Evolutionary conservation across 2,888 invertebrate species (phyloP), one percentile per base, ranked within the genome.

Genomic region (Trissoscelio sp.): DNA sequence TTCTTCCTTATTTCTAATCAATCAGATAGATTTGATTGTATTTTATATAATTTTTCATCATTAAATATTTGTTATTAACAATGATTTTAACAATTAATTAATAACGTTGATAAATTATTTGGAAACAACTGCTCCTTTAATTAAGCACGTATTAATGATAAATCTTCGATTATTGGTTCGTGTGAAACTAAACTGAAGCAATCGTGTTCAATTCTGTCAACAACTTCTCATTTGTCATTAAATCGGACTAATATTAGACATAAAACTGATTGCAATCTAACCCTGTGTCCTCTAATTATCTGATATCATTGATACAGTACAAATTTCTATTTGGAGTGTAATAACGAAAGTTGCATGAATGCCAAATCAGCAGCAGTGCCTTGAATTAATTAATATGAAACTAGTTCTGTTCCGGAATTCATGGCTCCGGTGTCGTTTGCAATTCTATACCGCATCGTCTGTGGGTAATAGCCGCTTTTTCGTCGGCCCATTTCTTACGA

Each of bases 301-400:
- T 34, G 3, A 31, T 20, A 39, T 66, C 22, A 37, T 22, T 24
- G 51, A 42, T 55, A 16, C 42, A 46, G 28, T 18, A 28, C 67
- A 53, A n/a, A 28, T 55, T 51, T 28, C 28, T 42, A 42, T 42
- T 42, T 18, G 16, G 28, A 16, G n/a, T 3, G 4, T 14, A 64
- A 53, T 53, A 57, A 57, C 53, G 55, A 44, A 69, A 70, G 46
- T 70, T 44, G 37, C 46, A 46, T 58, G 53, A 70, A 57, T 46
- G 42, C 31, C 20, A 42, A 66, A 53, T 51, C 53, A 66, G 39
- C 44, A 14, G 39, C 51, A 46, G 34, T 58, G 42, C 20, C 22
- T 22, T 46, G 69, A 57, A 57, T 57, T 28, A 70, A 70, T 58
- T 70, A 70, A 70, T 48, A 70, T 12, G 14, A 46, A 37, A 51